phyloP scores from a whole-genome alignment of 2,888 invertebrate genomes.

The Drosophila algonquin region DNA sequence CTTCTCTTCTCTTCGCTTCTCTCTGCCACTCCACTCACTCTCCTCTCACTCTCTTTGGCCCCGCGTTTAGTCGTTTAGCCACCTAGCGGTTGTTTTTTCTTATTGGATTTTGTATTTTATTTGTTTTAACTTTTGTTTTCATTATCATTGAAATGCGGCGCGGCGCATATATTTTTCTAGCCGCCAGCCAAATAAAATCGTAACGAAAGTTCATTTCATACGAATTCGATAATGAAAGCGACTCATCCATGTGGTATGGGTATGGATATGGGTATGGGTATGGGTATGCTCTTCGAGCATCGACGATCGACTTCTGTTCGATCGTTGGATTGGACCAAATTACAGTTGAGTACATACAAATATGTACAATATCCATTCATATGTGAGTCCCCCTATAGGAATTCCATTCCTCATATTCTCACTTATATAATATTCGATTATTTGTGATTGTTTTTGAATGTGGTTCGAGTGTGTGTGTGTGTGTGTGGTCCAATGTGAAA shows the following conservation, averaged over 20 bases:
- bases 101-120: conserved; percentile 46
- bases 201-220: conserved; percentile 58
- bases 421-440: conserved; percentile 37
- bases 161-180: conserved; percentile 57
- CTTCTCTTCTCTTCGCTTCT: conserved; percentile 5
- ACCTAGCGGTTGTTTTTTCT: conserved; percentile 49
- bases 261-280: too few relatives aligned
- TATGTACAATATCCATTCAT: background rate
- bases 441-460: conserved; percentile 6
- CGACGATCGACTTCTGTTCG: background rate
- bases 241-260: background rate
- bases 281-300: background rate
- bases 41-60: conserved; percentile 17
- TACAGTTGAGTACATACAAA: conserved; percentile 22
- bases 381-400: too few relatives aligned
- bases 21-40: conserved; percentile 14
- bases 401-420: conserved; percentile 31
- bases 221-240: conserved; percentile 61
- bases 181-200: conserved; percentile 52
- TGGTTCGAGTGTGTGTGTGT: too few relatives aligned
- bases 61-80: background rate
- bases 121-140: conserved; percentile 72
- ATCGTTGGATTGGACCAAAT: conserved; percentile 11
- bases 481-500: background rate
- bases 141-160: conserved; percentile 68